Conservation (phyloP, 2,797 vertebrate species). For the Peromyscus nudipes region DNA sequence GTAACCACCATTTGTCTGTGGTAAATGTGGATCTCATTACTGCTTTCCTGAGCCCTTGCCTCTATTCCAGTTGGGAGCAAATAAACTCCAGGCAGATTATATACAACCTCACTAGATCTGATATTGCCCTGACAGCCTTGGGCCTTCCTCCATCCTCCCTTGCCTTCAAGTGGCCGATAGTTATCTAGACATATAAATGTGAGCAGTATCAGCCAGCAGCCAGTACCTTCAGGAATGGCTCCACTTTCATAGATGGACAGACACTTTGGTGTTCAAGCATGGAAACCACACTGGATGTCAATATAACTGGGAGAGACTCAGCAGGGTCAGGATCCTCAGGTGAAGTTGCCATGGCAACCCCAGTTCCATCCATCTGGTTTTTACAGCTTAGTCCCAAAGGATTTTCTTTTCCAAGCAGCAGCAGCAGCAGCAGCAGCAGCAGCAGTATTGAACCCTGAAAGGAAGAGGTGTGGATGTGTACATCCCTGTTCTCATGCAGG, state of each 20-base stretch:
- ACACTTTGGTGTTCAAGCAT: neutral
- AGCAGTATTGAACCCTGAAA: neutral
- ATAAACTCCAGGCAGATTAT: neutral
- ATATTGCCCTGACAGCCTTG: neutral
- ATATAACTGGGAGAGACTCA: neutral
- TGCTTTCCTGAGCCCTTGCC: neutral
- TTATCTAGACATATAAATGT: neutral
- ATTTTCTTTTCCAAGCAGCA: constrained; percentile 2
- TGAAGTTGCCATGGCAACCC: constrained; percentile 27
- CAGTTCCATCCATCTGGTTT: neutral
- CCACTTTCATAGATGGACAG: neutral
- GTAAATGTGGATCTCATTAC: neutral
- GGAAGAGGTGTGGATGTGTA: neutral
- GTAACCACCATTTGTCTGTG: neutral
- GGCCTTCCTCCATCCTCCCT: neutral
- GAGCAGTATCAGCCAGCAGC: neutral
- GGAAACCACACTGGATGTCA: neutral
- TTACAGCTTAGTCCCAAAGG: neutral
- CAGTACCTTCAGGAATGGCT: neutral
- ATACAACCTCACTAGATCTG: neutral
- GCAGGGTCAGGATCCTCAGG: neutral
- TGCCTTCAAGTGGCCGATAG: neutral
- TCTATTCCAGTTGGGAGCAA: neutral
- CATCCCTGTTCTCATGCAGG: neutral
- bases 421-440: neutral